A percentile compares a stretch with the other conserved stretches of the same genome.
These are phyloP conservation scores for Danaus plexippus DNA, from an alignment of 1,140 invertebrate species.

Conservation along the genomic window DNA sequence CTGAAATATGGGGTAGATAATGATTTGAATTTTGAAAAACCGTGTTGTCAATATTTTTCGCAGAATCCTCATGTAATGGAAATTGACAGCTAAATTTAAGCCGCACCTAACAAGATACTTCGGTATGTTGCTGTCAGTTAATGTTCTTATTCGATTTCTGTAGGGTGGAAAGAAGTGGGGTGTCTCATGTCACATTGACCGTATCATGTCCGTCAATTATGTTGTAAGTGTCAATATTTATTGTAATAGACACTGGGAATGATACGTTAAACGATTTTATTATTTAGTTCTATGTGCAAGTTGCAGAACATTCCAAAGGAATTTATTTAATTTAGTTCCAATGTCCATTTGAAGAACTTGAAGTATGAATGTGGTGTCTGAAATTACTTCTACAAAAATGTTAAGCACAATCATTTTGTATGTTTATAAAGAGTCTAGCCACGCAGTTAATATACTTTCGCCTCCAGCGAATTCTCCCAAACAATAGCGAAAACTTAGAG, in stretches of 20 bases:
- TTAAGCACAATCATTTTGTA: constrained; percentile 19
- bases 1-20: too few relatives aligned
- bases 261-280: too few relatives aligned
- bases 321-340: too few relatives aligned
- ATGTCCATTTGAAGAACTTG: too few relatives aligned
- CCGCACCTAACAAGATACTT: constrained; percentile 14
- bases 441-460: constrained; percentile 27
- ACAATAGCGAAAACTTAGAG: constrained; percentile 26
- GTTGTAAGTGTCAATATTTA: constrained; percentile 31
- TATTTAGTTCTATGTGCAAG: too few relatives aligned
- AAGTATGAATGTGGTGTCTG: not conserved
- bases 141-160: constrained; percentile 50
- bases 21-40: too few relatives aligned
- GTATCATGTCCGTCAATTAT: constrained; percentile 45
- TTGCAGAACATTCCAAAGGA: too few relatives aligned
- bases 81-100: constrained; percentile 14
- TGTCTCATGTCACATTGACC: constrained; percentile 45
- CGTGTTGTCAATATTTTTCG: too few relatives aligned
- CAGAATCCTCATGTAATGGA: constrained; percentile 7
- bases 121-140: constrained; percentile 22
- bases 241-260: constrained; percentile 19
- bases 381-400: constrained; percentile 12
- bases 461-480: constrained; percentile 26
- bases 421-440: constrained; percentile 24
- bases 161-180: constrained; percentile 36